Evolutionary conservation across 1,140 invertebrate genomes (phyloP).

Genomic region (Drosophila kurseongensis): DNA sequence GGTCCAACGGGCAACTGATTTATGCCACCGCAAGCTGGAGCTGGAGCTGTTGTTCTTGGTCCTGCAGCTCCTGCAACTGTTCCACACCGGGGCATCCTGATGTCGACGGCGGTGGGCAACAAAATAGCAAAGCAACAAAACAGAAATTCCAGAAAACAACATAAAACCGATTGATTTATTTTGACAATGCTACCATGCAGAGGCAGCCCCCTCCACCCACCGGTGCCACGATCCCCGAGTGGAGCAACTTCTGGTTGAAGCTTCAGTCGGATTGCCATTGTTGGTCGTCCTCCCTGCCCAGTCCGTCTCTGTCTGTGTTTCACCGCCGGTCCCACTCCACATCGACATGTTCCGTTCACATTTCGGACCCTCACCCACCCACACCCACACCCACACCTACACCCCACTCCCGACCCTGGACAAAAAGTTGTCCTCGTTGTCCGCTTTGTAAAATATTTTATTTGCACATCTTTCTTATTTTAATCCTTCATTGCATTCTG

Average conservation of each 20-base stretch:
- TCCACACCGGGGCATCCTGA: slow-evolving; percentile 63
- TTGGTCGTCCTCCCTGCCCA: slow-evolving; percentile 25
- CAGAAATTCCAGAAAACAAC: slow-evolving; percentile 81
- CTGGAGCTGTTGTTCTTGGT: slow-evolving; percentile 33
- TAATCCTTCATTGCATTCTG: slow-evolving; percentile 79
- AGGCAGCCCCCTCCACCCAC: background rate
- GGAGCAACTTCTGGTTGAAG: slow-evolving; percentile 10
- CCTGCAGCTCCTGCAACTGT: slow-evolving; percentile 31
- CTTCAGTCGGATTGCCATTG: slow-evolving; percentile 32
- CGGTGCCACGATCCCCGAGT: slow-evolving; percentile 32
- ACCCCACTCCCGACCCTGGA: slow-evolving; percentile 4
- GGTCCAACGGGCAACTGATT: slow-evolving; percentile 74
- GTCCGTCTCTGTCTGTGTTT: slow-evolving; percentile 7
- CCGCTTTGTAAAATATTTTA: slow-evolving; percentile 78
- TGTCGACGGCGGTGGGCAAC: slow-evolving; percentile 46
- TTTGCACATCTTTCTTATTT: slow-evolving; percentile 84
- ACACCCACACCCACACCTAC: background rate
- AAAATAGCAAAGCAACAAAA: slow-evolving; percentile 78
- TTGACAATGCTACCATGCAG: slow-evolving; percentile 76
- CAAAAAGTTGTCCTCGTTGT: slow-evolving; percentile 72
- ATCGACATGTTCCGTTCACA: slow-evolving; percentile 73
- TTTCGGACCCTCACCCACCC: slow-evolving; percentile 62
- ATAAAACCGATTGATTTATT: slow-evolving; percentile 84
- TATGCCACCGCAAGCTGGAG: slow-evolving; percentile 77
- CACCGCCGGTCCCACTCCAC: slow-evolving; percentile 16